Percentiles rank a stretch among this genome's conserved stretches.
phyloP scores from a whole-genome alignment of 2,888 invertebrate species.

The Glaucopsyche alexis region DNA sequence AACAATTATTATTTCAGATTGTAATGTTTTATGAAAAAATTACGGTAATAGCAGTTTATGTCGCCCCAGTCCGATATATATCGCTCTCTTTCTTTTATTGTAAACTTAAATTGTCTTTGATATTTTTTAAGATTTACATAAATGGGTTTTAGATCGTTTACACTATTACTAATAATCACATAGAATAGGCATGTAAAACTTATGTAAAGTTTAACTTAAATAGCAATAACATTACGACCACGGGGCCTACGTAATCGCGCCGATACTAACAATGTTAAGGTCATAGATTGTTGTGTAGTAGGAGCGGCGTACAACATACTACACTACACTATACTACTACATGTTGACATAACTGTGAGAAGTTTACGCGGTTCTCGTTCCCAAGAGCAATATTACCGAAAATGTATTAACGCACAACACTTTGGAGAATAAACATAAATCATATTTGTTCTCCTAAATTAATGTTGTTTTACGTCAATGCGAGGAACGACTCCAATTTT shows the following conservation, averaged over 20 bases:
- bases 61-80: no score
- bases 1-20: no score
- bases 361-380: neutral
- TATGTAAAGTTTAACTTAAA: neutral
- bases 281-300: slow-evolving; percentile 26
- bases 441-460: neutral
- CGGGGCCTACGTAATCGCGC: slow-evolving; percentile 8
- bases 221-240: neutral
- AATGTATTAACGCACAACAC: slow-evolving; percentile 3
- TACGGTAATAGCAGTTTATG: no score
- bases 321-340: neutral
- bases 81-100: no score
- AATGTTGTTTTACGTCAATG: neutral
- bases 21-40: no score
- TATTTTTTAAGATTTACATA: no score
- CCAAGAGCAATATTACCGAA: slow-evolving; percentile 9
- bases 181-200: no score
- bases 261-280: slow-evolving; percentile 24
- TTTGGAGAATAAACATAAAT: neutral
- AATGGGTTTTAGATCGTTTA: no score
- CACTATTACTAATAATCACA: no score
- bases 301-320: slow-evolving; percentile 14
- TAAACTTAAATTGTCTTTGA: no score
- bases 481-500: neutral
- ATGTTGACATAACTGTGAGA: slow-evolving; percentile 15